Conservation (phyloP, 1,140 invertebrate genomes). For the Wiebesia pumilae region DNA sequence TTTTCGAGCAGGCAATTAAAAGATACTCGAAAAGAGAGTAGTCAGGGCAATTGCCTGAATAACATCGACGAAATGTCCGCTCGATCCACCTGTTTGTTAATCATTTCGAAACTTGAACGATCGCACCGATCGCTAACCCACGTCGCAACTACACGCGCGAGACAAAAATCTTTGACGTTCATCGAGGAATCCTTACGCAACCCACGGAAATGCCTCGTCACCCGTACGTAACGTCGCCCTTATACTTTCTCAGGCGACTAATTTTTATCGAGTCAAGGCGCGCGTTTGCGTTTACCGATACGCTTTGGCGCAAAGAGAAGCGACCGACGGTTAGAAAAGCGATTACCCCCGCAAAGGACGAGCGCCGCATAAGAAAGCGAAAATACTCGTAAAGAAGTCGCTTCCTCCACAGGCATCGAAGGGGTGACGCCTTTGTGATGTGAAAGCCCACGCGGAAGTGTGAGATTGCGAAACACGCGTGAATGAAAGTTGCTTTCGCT, state of each 20-base stretch:
- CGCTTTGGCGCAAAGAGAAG: constrained; percentile 14
- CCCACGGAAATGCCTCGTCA: neutral
- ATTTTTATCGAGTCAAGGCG: neutral
- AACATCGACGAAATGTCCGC: too few relatives aligned
- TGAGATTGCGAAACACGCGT: neutral
- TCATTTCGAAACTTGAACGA: too few relatives aligned
- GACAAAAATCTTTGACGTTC: neutral
- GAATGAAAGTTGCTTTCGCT: too few relatives aligned
- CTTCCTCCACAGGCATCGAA: too few relatives aligned
- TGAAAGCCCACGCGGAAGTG: neutral
- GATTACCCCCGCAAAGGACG: neutral
- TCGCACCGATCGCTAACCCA: too few relatives aligned
- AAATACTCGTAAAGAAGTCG: neutral
- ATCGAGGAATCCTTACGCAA: neutral
- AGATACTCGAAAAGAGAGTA: neutral
- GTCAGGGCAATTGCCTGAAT: neutral
- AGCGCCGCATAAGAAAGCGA: neutral
- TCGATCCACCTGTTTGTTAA: too few relatives aligned
- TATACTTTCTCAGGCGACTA: neutral
- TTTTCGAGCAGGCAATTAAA: neutral
- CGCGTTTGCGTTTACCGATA: neutral
- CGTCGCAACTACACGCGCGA: too few relatives aligned
- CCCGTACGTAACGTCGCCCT: neutral
- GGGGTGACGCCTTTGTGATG: too few relatives aligned
- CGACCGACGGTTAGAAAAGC: neutral